These are phyloP conservation scores for Prionace glauca DNA, from an alignment of 2,797 vertebrate genomes.

Conservation along the genomic window DNA sequence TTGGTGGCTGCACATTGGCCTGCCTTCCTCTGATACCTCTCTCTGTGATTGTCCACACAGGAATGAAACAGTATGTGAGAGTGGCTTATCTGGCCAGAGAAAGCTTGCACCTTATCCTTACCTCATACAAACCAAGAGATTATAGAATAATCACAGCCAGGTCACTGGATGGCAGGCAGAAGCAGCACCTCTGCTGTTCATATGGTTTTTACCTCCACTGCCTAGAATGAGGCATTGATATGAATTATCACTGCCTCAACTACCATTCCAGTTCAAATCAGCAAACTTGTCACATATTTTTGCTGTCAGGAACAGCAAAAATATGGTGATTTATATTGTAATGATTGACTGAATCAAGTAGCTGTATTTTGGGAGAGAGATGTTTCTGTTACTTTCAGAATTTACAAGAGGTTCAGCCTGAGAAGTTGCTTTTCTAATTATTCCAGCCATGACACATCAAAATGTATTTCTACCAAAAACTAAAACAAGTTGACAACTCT, in stretches of 20 bases:
- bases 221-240: neutral
- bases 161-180: neutral
- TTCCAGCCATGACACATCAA: conserved; percentile 54
- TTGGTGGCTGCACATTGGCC: neutral
- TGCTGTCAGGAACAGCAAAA: neutral
- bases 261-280: neutral
- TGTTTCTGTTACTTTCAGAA: neutral
- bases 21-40: neutral
- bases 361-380: neutral
- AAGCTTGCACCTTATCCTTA: neutral
- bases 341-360: conserved; percentile 5
- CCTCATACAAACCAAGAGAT: neutral
- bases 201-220: neutral
- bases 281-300: neutral
- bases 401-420: neutral
- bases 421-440: conserved; percentile 30
- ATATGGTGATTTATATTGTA: neutral
- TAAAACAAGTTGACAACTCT: conserved; percentile 49
- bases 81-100: neutral
- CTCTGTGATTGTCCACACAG: neutral
- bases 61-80: neutral
- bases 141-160: neutral
- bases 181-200: neutral
- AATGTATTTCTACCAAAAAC: conserved; percentile 47
- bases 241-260: neutral